Evolutionary conservation across 2,797 vertebrate species (phyloP).

Genomic region (Anabacerthia variegaticeps): DNA sequence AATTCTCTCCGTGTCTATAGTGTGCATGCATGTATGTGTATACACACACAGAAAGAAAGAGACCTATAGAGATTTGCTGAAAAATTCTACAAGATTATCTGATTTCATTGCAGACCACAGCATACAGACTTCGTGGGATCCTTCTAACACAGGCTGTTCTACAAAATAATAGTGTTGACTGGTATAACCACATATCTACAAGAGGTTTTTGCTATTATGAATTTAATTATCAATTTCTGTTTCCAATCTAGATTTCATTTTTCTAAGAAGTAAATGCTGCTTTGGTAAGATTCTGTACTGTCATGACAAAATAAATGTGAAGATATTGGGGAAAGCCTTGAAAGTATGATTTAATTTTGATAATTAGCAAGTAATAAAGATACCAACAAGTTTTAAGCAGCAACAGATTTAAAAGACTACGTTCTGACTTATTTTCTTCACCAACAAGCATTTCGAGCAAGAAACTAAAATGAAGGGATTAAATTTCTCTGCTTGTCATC

Average conservation of each 20-base stretch:
- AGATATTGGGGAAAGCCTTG: constrained; percentile 69
- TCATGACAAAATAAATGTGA: constrained; percentile 63
- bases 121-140: constrained; percentile 49
- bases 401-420: constrained; percentile 63
- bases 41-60: constrained; percentile 15
- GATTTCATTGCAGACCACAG: constrained; percentile 63
- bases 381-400: constrained; percentile 52
- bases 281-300: constrained; percentile 70
- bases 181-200: constrained; percentile 56
- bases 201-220: constrained; percentile 50
- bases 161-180: constrained; percentile 45
- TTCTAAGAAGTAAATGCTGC: constrained; percentile 70
- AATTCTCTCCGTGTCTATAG: constrained; percentile 34
- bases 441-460: constrained; percentile 71
- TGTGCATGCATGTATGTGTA: constrained; percentile 36
- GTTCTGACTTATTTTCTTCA: constrained; percentile 68
- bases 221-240: constrained; percentile 48
- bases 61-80: constrained; percentile 47
- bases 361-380: constrained; percentile 71
- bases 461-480: constrained; percentile 56
- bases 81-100: constrained; percentile 70
- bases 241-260: constrained; percentile 41
- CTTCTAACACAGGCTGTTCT: constrained; percentile 66
- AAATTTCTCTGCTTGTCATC: constrained; percentile 16
- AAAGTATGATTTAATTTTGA: constrained; percentile 68